Evolutionary conservation across 2,888 invertebrate genomes (phyloP), one percentile per base, ranked within the genome.

Genomic region (Andrena bicolor): DNA sequence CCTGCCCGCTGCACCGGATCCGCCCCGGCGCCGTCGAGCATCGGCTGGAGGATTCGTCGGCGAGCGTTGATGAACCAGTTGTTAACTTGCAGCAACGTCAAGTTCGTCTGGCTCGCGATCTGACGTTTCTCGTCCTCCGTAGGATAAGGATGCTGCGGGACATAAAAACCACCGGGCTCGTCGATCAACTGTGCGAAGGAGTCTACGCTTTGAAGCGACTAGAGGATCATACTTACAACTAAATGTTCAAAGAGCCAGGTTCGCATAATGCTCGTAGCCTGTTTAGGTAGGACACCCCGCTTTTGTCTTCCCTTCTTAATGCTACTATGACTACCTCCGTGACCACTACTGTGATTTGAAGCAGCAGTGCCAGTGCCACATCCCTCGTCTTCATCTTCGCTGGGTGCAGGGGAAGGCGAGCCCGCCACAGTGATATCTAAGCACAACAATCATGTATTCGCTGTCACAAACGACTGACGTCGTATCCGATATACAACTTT

Each of bases 221-320:
- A n/a, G 13, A 48, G 5, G 8, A 7, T 30, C 35, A 26, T 85
- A 94, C 96, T 96, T 94, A 98, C 99, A 94, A 98, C 98, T 91
- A 99, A 96, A 94, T 99, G 99, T 93, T 99, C 98, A 95, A 99
- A 99, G 85, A 99, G 96, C 99, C 99, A 99, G 72, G 98, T 97
- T 86, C 99, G 95, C 98, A 99, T 98, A 86, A 98, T 98, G 94
- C 98, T 98, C 72, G 99, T 99, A 86, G 99, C 99, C 93, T 98
- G 98, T 92, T 99, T 97, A 48, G 99, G 99, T 91, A 99, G 95
- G 87, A 99, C 98, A 16, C 99, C 99, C 16, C 99, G 95, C 94
- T 98, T 98, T 90, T 96, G 97, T 90, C 96, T 95, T 86, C 96
- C 94, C 90, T 95, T 95, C 93, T 95, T 92, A 84, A 86, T 86